A percentile compares a stretch with the other conserved stretches of the same genome.
Conservation (phyloP, 2,113 vertebrate genomes). For the Crypturellus undulatus region DNA sequence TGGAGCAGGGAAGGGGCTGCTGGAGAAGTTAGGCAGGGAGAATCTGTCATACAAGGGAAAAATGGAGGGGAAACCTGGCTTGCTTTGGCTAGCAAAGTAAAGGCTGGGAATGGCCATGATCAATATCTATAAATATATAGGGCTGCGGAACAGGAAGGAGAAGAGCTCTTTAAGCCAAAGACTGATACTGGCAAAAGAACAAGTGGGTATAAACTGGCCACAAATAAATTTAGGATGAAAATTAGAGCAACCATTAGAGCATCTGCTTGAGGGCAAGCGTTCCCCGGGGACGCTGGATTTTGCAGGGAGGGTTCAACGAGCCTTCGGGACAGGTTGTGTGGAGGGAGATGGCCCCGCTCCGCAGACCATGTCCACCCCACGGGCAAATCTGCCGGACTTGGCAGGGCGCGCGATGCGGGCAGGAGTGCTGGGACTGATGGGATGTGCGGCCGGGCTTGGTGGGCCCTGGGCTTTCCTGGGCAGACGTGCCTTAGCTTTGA, state of each 20-base stretch:
- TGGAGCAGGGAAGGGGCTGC: not conserved
- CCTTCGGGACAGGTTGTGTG: not conserved
- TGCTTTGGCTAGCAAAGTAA: not conserved
- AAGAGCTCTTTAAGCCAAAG: not conserved
- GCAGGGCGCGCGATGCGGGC: no score
- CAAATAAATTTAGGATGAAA: conserved; percentile 16
- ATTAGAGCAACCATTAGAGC: not conserved
- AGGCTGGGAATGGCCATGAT: not conserved
- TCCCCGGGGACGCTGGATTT: not conserved
- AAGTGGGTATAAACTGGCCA: not conserved
- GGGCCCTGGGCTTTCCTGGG: not conserved
- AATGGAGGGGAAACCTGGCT: not conserved
- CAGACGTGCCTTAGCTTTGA: not conserved
- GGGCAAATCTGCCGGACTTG: not conserved
- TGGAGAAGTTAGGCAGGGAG: not conserved
- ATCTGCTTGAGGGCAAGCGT: not conserved
- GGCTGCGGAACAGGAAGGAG: not conserved
- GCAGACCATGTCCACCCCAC: not conserved
- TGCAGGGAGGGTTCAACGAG: not conserved
- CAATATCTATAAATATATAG: not conserved
- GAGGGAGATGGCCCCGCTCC: not conserved
- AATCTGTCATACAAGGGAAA: not conserved
- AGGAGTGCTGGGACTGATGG: no score
- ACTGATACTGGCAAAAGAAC: not conserved
- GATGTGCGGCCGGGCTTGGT: fast-evolving